A percentile compares a stretch with the other conserved stretches of the same genome.
Conservation (phyloP, 2,113 vertebrate species). For the Leucoraja erinaceus region DNA sequence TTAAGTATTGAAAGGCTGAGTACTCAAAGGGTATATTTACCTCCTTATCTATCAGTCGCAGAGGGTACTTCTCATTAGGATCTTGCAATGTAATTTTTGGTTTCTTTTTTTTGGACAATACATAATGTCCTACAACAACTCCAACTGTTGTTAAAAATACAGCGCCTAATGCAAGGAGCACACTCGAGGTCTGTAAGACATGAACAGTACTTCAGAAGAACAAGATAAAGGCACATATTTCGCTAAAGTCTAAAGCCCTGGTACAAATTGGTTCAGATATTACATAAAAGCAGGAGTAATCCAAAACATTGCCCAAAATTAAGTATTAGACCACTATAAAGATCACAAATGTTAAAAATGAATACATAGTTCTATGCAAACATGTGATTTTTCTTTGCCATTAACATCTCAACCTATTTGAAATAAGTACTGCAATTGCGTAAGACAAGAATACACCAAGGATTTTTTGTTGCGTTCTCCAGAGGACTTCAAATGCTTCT, state of each 20-base stretch:
- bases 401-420: background rate
- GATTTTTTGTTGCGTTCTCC: background rate
- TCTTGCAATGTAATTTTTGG: conserved; percentile 51
- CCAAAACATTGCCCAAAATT: background rate
- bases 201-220: background rate
- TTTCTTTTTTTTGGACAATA: conserved; percentile 52
- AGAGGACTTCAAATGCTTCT: background rate
- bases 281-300: background rate
- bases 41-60: conserved; percentile 59
- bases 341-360: background rate
- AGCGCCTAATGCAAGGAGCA: conserved; percentile 55
- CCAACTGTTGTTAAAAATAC: conserved; percentile 53
- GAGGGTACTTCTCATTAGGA: conserved; percentile 56
- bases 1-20: background rate
- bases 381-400: background rate
- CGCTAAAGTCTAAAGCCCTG: background rate
- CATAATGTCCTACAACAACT: conserved; percentile 50
- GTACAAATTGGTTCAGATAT: too few relatives aligned
- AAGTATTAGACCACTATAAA: background rate
- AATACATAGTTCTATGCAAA: background rate
- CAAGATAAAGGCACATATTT: too few relatives aligned
- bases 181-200: conserved; percentile 46
- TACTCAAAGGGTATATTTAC: conserved; percentile 43
- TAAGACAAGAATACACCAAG: background rate
- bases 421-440: background rate